Evolutionary conservation across 1,140 invertebrate species (phyloP).

Genomic region (Sesamia nonagrioides): DNA sequence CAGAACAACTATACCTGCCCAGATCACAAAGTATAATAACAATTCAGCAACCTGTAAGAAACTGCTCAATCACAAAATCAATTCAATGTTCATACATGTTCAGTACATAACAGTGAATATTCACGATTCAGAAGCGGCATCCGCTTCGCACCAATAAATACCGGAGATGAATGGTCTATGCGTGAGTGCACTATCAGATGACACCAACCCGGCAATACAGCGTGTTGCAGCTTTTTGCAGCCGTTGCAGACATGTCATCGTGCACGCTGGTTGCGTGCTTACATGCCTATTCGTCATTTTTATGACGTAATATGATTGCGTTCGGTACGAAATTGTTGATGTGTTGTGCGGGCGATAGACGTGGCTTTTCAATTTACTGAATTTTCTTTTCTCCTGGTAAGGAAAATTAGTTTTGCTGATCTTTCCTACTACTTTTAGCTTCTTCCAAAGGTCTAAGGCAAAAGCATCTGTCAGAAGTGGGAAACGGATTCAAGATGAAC

Average conservation of each 20-base stretch:
- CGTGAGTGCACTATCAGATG: conserved; percentile 82
- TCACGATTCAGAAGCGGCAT: conserved; percentile 59
- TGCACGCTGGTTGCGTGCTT: conserved; percentile 67
- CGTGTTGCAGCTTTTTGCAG: conserved; percentile 75
- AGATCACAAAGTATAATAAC: conserved; percentile 34
- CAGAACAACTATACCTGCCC: not conserved
- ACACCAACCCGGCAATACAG: conserved; percentile 57
- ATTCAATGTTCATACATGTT: conserved; percentile 23
- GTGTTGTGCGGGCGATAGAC: conserved; percentile 49
- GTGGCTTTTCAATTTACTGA: not conserved
- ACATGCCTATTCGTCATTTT: conserved; percentile 77
- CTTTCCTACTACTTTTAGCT: too few relatives aligned
- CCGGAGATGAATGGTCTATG: conserved; percentile 75
- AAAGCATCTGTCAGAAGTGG: too few relatives aligned
- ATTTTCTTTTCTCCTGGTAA: not conserved
- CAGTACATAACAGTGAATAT: conserved; percentile 15
- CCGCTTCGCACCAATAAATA: conserved; percentile 75
- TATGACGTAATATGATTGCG: conserved; percentile 80
- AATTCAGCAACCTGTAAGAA: conserved; percentile 26
- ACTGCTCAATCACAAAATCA: conserved; percentile 29
- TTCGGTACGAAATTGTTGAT: conserved; percentile 53
- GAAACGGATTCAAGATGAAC: too few relatives aligned
- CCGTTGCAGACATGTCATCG: conserved; percentile 58
- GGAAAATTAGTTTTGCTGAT: too few relatives aligned
- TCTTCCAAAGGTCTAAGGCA: too few relatives aligned